Base-by-base conservation (phyloP, 2,888 invertebrate species). In the Epinotia brunnichana region DNA sequence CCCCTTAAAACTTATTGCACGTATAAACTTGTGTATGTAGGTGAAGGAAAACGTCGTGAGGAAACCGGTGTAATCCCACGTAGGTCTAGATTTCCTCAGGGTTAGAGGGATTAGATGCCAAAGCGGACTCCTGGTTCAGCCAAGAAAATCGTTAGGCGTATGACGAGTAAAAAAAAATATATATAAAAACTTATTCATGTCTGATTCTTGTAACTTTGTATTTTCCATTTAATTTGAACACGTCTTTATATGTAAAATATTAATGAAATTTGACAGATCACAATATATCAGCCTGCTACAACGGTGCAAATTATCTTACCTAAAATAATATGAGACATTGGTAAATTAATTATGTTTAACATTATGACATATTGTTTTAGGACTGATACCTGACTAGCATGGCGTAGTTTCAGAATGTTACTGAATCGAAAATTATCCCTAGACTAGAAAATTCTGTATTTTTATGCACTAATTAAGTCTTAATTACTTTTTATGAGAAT, bases 311-410 rank as follows among this genome's bases (percentile, higher is more conserved):
- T 19, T 11, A 19, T 54, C 39, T 19, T 41, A 17, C 29, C 17
- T 63, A 51, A 63, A 63, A 29, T 17, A 29, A 51, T 51, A 24
- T 24, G 11, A 63, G 17, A 29, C 51, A 51, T 48, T 24, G 51
- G 17, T 24, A 29, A 63, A 63, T 63, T 48, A 51, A 51, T 63
- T 51, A 51, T 51, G 51, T 62, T 61, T 61, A 48, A 63, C 63
- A 29, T 63, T 51, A 63, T 63, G 51, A 63, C 63, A 63, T 63
- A 17, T 63, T 51, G 51, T 63, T 51, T 63, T 63, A 51, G 29
- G 63, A 51, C 17, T 29, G 17, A 17, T 44, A 61, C 3, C 21
- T 61, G 15, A 41, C 41, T 41, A 21, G 13, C 15, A 7, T 61
- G 41, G 5, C 13, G 13, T 21, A 3, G 15, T 21, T 15, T 21